phyloP scores from a whole-genome alignment of 2,113 vertebrate species.

The Ctenomys sociabilis region DNA sequence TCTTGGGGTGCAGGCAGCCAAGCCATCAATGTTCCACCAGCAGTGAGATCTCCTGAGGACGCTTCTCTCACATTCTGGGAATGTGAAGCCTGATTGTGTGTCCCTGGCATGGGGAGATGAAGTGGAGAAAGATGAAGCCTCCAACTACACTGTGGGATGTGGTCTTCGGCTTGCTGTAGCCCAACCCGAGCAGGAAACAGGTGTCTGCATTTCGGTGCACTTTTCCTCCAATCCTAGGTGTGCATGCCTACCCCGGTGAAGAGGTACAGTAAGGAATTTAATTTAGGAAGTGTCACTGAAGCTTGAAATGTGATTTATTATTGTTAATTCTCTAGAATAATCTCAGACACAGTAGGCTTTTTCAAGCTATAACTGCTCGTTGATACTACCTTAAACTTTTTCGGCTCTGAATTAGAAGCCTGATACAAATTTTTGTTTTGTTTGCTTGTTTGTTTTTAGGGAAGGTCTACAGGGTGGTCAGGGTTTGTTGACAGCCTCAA shows the following conservation, averaged over 20 bases:
- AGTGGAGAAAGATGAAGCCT: neutral
- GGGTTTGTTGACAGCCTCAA: no score
- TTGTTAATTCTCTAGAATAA: constrained; percentile 10
- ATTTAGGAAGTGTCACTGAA: neutral
- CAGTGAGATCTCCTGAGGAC: no score
- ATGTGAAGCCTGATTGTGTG: accelerated
- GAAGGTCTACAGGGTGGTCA: no score
- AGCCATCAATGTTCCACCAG: no score
- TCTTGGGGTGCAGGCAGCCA: no score
- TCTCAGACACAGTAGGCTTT: neutral
- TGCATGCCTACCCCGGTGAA: neutral
- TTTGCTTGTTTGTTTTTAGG: no score
- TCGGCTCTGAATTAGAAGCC: constrained; percentile 19
- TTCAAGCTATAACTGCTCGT: neutral
- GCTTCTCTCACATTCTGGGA: neutral
- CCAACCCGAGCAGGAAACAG: neutral
- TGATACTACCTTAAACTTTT: constrained; percentile 21
- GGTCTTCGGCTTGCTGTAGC: neutral
- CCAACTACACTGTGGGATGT: no score
- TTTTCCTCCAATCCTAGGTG: neutral
- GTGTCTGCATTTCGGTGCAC: neutral
- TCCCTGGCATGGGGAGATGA: neutral
- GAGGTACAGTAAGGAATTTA: neutral
- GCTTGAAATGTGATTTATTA: neutral
- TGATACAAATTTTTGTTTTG: neutral